These are phyloP conservation scores for Puffinus mauretanicus DNA, from an alignment of 2,113 vertebrate species.

Conservation along the genomic window DNA sequence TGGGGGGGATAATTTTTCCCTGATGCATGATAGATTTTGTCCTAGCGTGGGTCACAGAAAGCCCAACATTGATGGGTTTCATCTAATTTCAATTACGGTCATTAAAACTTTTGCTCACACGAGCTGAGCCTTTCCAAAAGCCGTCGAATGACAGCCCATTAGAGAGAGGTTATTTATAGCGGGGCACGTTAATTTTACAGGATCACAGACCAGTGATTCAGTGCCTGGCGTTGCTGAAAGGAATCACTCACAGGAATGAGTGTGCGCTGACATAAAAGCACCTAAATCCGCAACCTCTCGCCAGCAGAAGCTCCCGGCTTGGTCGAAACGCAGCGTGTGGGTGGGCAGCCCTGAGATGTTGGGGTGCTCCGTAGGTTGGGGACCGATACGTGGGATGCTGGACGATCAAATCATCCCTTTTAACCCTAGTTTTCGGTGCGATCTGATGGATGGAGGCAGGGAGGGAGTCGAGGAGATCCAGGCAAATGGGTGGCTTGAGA, in stretches of 20 bases:
- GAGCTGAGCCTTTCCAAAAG: conserved; percentile 68
- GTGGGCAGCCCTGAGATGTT: not conserved
- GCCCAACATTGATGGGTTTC: conserved; percentile 65
- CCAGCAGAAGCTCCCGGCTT: not conserved
- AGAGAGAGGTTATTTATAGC: conserved; percentile 75
- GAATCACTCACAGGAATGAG: conserved; percentile 64
- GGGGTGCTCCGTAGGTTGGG: not conserved
- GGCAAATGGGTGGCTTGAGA: not conserved
- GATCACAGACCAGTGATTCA: conserved; percentile 73
- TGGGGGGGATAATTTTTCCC: not conserved
- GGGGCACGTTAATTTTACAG: conserved; percentile 69
- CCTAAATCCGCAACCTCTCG: not conserved
- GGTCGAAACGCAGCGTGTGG: fast-evolving
- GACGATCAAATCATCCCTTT: not conserved
- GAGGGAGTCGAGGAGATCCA: not conserved
- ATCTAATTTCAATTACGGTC: conserved; percentile 77
- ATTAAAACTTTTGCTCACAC: conserved; percentile 68
- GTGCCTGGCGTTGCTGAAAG: conserved; percentile 60
- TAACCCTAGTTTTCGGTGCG: not conserved
- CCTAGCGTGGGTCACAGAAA: conserved; percentile 60
- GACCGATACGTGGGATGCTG: not conserved
- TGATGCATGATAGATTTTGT: conserved; percentile 58
- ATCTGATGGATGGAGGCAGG: not conserved
- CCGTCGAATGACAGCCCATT: conserved; percentile 69
- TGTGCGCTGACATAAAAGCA: conserved; percentile 44